Evolutionary conservation across 2,888 invertebrate species (phyloP).

Genomic region (Clitarchus hookeri): DNA sequence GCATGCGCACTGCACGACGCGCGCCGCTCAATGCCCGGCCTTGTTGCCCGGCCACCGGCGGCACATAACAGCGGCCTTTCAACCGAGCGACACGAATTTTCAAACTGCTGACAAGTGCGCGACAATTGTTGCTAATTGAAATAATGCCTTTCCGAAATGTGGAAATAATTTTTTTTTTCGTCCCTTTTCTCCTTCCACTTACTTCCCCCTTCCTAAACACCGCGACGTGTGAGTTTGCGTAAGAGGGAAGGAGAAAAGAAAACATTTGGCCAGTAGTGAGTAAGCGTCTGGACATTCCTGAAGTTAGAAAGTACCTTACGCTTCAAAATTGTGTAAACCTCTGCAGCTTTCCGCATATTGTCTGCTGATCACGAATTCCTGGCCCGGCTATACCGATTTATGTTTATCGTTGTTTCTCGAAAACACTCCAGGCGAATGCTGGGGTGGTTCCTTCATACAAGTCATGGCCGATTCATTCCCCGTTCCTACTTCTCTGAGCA

Average conservation of each 20-base stretch:
- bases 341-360: too few relatives aligned
- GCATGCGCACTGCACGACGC: neutral
- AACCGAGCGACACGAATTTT: neutral
- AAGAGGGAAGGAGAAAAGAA: neutral
- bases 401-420: too few relatives aligned
- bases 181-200: neutral
- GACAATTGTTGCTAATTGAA: constrained; percentile 14
- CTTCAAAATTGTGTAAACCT: too few relatives aligned
- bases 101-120: neutral
- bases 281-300: neutral
- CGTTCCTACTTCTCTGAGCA: too few relatives aligned
- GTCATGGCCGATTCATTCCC: too few relatives aligned
- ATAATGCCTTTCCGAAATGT: neutral
- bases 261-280: neutral
- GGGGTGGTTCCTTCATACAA: too few relatives aligned
- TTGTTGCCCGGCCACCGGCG: neutral
- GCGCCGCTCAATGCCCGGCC: neutral
- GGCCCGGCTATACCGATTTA: too few relatives aligned
- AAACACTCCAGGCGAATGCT: too few relatives aligned
- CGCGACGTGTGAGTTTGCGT: neutral
- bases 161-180: neutral
- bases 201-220: neutral
- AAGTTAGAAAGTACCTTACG: too few relatives aligned
- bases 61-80: neutral
- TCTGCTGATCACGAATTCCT: too few relatives aligned